A percentile compares a stretch with the other conserved stretches of the same genome.
These are phyloP conservation scores for Panthera tigris DNA, from an alignment of 2,113 vertebrate genomes.

Conservation along the genomic window DNA sequence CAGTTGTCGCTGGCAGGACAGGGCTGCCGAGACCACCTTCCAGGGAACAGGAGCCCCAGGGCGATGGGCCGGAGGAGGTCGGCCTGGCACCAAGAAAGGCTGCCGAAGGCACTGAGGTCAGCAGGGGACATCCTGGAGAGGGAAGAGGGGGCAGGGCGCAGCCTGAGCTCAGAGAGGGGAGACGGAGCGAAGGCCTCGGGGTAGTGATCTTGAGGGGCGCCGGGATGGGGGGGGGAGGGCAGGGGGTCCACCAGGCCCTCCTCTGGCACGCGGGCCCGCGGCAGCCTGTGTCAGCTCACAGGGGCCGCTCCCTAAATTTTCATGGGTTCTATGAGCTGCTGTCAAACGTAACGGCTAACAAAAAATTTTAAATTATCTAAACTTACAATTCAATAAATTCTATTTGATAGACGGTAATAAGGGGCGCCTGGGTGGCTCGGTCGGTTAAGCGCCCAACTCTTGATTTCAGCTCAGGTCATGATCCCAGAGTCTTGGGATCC, in stretches of 20 bases:
- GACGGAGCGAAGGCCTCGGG: accelerated
- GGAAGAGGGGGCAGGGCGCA: accelerated
- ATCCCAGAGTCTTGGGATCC: too few relatives aligned
- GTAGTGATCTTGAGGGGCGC: not conserved
- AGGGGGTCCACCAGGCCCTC: not conserved
- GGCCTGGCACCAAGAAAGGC: not conserved
- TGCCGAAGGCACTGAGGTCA: not conserved
- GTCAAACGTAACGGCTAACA: not conserved
- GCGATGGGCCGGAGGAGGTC: not conserved
- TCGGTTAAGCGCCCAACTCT: too few relatives aligned
- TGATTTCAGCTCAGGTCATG: too few relatives aligned
- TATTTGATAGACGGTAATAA: not conserved
- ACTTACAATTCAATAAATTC: not conserved
- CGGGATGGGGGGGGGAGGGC: not conserved
- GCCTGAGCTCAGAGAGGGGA: not conserved
- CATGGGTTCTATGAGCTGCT: not conserved
- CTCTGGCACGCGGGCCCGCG: not conserved
- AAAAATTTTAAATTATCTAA: not conserved
- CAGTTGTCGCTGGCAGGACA: accelerated
- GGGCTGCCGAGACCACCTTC: not conserved
- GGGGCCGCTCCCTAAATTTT: not conserved
- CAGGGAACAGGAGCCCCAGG: not conserved
- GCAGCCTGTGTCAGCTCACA: too few relatives aligned
- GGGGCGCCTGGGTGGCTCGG: too few relatives aligned
- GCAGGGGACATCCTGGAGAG: not conserved